A percentile compares a stretch with the other conserved stretches of the same genome.
These are phyloP conservation scores for Muraenolepis orangiensis DNA, from an alignment of 2,797 vertebrate species.

Conservation along the genomic window DNA sequence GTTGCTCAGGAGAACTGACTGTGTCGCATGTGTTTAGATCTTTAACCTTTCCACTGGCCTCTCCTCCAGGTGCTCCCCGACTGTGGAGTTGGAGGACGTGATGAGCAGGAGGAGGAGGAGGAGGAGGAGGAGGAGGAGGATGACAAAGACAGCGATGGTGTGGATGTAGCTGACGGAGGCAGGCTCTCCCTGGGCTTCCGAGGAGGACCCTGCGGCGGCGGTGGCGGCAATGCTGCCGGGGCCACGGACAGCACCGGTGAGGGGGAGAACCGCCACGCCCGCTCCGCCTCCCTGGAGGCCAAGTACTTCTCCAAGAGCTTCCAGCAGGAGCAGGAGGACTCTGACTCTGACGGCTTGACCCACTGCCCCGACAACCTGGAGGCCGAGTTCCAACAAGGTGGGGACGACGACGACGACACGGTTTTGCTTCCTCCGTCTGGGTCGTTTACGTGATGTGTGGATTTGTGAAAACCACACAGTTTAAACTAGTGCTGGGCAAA, in stretches of 20 bases:
- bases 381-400: slow-evolving; percentile 68
- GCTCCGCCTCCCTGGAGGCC: slow-evolving; percentile 68
- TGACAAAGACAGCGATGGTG: slow-evolving; percentile 28
- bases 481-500: no score
- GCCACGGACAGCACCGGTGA: slow-evolving; percentile 40
- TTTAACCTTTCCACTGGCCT: background rate
- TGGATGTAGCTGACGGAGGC: slow-evolving; percentile 55
- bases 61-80: slow-evolving; percentile 35
- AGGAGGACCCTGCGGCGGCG: slow-evolving; percentile 60
- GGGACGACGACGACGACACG: no score
- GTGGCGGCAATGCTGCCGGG: slow-evolving; percentile 40
- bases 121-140: slow-evolving; percentile 23
- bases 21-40: background rate
- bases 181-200: slow-evolving; percentile 43
- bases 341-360: slow-evolving; percentile 67
- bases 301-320: slow-evolving; percentile 78
- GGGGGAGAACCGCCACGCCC: slow-evolving; percentile 49
- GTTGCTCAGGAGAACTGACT: background rate
- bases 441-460: no score
- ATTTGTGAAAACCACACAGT: no score
- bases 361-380: slow-evolving; percentile 55
- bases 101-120: background rate
- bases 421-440: no score
- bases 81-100: background rate
- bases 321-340: slow-evolving; percentile 59